A percentile compares a stretch with the other conserved stretches of the same genome.
phyloP scores from a whole-genome alignment of 1,140 invertebrate species.

The Ceratosolen solmsi region DNA sequence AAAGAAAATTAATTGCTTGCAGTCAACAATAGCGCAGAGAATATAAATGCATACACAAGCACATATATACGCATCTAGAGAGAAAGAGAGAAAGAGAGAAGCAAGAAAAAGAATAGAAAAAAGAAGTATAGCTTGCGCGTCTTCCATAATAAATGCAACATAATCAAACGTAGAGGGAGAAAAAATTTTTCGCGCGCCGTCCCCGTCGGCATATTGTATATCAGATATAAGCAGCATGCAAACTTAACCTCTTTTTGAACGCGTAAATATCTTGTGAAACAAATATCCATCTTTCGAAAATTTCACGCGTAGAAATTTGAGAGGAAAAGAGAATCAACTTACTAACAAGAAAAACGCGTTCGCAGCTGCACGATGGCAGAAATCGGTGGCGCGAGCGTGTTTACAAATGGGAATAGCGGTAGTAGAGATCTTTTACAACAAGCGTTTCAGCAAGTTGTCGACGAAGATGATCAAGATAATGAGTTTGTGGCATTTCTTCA shows the following conservation, averaged over 20 bases:
- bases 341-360: not conserved
- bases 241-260: constrained; percentile 39
- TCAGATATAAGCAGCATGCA: constrained; percentile 26
- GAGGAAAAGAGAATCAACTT: not conserved
- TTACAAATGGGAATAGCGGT: constrained; percentile 41
- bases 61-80: not conserved
- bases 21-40: too few relatives aligned
- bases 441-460: constrained; percentile 40
- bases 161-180: constrained; percentile 26
- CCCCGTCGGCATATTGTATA: not conserved
- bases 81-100: not conserved
- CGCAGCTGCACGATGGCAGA: constrained; percentile 28
- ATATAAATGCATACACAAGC: not conserved
- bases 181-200: constrained; percentile 41
- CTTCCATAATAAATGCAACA: constrained; percentile 15
- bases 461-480: constrained; percentile 28
- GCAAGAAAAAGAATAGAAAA: not conserved
- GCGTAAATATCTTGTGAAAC: not conserved
- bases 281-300: not conserved
- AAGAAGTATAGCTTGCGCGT: not conserved
- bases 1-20: too few relatives aligned
- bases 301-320: not conserved
- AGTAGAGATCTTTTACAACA: constrained; percentile 43
- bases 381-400: constrained; percentile 16
- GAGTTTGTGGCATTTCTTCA: constrained; percentile 40